Evolutionary conservation across 2,888 invertebrate genomes (phyloP).

Genomic region (Odiellus spinosus): DNA sequence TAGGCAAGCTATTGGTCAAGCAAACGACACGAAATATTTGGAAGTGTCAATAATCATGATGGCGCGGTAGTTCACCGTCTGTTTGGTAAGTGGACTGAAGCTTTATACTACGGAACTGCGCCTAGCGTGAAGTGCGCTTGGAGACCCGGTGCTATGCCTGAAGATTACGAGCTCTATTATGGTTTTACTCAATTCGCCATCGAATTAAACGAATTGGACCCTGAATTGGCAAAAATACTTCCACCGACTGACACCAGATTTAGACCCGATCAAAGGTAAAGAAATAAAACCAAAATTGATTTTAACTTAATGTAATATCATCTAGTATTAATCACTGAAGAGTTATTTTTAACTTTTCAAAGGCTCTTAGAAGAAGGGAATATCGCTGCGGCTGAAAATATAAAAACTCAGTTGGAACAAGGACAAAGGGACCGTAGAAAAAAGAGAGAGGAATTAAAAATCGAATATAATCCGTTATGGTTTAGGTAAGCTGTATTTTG

Average conservation of each 20-base stretch:
- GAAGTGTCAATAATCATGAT: constrained; percentile 40
- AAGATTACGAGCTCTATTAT: constrained; percentile 61
- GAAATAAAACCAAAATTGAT: not conserved
- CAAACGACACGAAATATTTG: constrained; percentile 58
- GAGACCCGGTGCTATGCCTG: constrained; percentile 64
- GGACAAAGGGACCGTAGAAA: constrained; percentile 53
- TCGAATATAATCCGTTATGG: constrained; percentile 35
- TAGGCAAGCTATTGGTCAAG: constrained; percentile 64
- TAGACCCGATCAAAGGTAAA: constrained; percentile 52
- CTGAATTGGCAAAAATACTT: constrained; percentile 41
- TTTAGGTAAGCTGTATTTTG: constrained; percentile 40
- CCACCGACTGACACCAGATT: constrained; percentile 61
- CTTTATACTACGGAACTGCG: constrained; percentile 54
- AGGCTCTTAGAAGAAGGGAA: constrained; percentile 56
- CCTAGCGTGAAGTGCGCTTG: constrained; percentile 56
- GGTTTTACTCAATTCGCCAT: constrained; percentile 72
- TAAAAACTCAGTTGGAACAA: constrained; percentile 55
- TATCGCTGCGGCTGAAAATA: constrained; percentile 49
- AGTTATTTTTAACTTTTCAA: not conserved
- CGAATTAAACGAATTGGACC: constrained; percentile 60
- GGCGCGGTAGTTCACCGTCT: constrained; percentile 44
- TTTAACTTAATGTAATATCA: not conserved
- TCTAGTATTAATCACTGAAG: constrained; percentile 2
- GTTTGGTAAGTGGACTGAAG: constrained; percentile 69
- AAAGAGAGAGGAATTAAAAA: constrained; percentile 40